Evolutionary conservation across 2,888 invertebrate genomes (phyloP).

Genomic region (Hoplodrina ambigua): DNA sequence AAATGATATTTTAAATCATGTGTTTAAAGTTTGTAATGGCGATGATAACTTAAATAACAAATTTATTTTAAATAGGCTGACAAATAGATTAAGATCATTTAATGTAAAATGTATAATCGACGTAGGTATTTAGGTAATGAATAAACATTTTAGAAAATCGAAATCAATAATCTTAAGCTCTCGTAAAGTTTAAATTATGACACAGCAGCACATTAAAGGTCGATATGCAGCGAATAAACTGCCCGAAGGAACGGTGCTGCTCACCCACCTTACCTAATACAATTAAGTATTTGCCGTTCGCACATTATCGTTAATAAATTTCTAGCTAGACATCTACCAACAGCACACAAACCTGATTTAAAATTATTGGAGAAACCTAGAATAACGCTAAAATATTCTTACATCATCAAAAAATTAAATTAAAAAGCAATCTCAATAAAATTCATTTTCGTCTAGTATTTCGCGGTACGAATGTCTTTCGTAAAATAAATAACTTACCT

Average conservation of each 20-base stretch:
- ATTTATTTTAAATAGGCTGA: too few relatives aligned
- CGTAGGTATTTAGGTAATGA: too few relatives aligned
- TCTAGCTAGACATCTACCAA: background rate
- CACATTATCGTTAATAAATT: background rate
- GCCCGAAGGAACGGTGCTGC: conserved; percentile 11
- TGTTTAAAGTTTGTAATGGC: too few relatives aligned
- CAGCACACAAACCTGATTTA: background rate
- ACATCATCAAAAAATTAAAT: background rate
- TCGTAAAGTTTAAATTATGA: background rate
- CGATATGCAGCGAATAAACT: background rate
- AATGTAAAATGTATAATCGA: too few relatives aligned
- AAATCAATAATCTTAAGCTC: too few relatives aligned
- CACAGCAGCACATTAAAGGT: background rate
- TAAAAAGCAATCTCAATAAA: background rate
- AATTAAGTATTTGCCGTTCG: conserved; percentile 15
- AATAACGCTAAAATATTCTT: background rate
- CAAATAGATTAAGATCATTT: too few relatives aligned
- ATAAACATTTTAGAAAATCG: too few relatives aligned
- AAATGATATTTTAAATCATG: too few relatives aligned
- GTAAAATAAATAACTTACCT: conserved; percentile 20
- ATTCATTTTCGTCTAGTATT: conserved; percentile 1
- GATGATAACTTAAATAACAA: too few relatives aligned
- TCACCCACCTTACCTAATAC: conserved; percentile 17
- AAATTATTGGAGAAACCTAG: background rate
- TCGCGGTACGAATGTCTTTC: background rate